These are phyloP conservation scores for Diloba caeruleocephala DNA, from an alignment of 2,888 invertebrate species.

Conservation along the genomic window DNA sequence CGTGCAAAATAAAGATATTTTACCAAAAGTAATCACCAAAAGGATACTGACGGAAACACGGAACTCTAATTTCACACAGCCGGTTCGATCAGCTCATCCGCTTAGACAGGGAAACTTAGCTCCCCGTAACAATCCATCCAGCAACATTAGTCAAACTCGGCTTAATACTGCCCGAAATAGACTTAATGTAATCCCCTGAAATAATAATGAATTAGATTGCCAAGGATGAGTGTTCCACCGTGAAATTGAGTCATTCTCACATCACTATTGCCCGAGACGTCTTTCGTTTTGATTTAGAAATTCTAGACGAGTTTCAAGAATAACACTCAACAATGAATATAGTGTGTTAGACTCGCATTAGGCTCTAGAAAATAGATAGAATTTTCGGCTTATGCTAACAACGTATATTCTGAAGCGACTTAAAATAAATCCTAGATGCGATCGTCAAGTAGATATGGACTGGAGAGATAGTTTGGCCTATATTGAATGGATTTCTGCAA, in stretches of 20 bases:
- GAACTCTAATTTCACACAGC: slow-evolving; percentile 48
- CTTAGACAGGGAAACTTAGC: slow-evolving; percentile 41
- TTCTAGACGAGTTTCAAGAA: slow-evolving; percentile 18
- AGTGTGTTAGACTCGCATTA: slow-evolving; percentile 20
- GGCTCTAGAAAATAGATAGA: slow-evolving; percentile 43
- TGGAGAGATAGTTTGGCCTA: slow-evolving; percentile 29
- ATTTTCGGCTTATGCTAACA: slow-evolving; percentile 49
- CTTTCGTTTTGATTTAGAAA: slow-evolving; percentile 14
- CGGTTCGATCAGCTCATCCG: slow-evolving; percentile 47
- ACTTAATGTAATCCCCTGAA: slow-evolving; percentile 52
- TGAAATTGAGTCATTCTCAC: slow-evolving; percentile 33
- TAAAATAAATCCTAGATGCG: slow-evolving; percentile 44
- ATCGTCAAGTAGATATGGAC: slow-evolving; percentile 32
- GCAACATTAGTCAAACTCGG: slow-evolving; percentile 49
- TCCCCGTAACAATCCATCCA: slow-evolving; percentile 42
- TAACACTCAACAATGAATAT: slow-evolving; percentile 18
- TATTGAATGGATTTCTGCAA: slow-evolving; percentile 13
- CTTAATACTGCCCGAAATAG: slow-evolving; percentile 47
- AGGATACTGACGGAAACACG: slow-evolving; percentile 37
- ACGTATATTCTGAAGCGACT: slow-evolving; percentile 40
- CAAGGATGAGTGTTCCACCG: slow-evolving; percentile 25
- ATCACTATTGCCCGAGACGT: slow-evolving; percentile 12
- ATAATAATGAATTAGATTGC: slow-evolving; percentile 51
- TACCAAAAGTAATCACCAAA: slow-evolving; percentile 42
- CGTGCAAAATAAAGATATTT: slow-evolving; percentile 41